phyloP scores from a whole-genome alignment of 1,140 invertebrate genomes.

The Drosophila nebulosa region DNA sequence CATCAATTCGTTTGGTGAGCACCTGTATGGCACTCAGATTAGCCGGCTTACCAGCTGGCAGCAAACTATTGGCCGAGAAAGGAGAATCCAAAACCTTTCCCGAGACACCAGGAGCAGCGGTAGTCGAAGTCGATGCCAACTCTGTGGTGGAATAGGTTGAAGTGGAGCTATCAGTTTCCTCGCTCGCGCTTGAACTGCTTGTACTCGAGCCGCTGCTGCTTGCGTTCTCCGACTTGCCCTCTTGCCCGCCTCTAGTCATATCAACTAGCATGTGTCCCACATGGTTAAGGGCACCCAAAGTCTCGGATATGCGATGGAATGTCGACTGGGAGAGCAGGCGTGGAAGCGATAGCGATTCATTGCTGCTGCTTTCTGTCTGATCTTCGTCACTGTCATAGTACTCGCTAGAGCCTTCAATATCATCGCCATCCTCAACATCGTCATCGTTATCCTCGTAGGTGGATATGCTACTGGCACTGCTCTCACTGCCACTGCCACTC shows the following conservation, averaged over 20 bases:
- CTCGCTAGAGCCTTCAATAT: slow-evolving; percentile 59
- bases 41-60: slow-evolving; percentile 64
- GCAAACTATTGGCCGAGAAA: slow-evolving; percentile 60
- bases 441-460: slow-evolving; percentile 41
- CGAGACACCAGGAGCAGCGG: slow-evolving; percentile 41
- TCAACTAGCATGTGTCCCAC: slow-evolving; percentile 92
- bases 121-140: background rate
- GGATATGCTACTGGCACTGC: slow-evolving; percentile 30
- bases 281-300: slow-evolving; percentile 88
- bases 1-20: slow-evolving; percentile 69
- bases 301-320: slow-evolving; percentile 86
- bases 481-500: slow-evolving; percentile 30
- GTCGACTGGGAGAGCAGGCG: slow-evolving; percentile 83
- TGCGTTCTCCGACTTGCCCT: slow-evolving; percentile 66
- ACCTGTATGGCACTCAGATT: slow-evolving; percentile 56
- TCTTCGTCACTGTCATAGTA: slow-evolving; percentile 72
- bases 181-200: background rate
- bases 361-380: slow-evolving; percentile 49
- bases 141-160: slow-evolving; percentile 18
- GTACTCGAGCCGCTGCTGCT: slow-evolving; percentile 39
- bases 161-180: background rate
- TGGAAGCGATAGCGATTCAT: slow-evolving; percentile 63
- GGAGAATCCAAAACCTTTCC: slow-evolving; percentile 55
- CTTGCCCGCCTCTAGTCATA: slow-evolving; percentile 84
- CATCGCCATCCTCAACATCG: slow-evolving; percentile 46